Percentiles rank a stretch among this genome's conserved stretches.
phyloP scores from a whole-genome alignment of 1,140 invertebrate species.

The Schmidtea mediterranea region DNA sequence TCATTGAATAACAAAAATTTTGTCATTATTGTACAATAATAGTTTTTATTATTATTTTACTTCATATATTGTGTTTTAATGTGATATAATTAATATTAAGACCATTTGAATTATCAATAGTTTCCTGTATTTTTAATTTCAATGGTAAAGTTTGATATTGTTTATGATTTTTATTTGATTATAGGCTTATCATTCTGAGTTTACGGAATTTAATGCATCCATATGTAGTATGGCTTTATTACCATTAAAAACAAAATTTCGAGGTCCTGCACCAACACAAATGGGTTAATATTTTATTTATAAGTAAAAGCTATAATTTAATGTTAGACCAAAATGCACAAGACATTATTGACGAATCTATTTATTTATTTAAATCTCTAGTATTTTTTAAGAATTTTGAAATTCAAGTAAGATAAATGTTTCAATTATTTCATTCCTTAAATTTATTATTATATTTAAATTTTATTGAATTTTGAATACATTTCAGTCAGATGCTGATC shows the following conservation, averaged over 20 bases:
- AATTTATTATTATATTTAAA: slow-evolving; percentile 3
- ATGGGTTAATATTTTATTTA: slow-evolving; percentile 1
- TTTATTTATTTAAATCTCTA: slow-evolving; percentile 91
- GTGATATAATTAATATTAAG: too few relatives aligned
- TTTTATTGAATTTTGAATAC: neutral
- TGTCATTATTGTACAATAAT: too few relatives aligned
- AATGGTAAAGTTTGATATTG: too few relatives aligned
- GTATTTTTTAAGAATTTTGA: slow-evolving; percentile 96
- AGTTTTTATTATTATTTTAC: too few relatives aligned
- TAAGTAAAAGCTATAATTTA: neutral
- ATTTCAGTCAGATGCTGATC: slow-evolving; percentile 44
- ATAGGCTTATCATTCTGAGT: slow-evolving; percentile 1
- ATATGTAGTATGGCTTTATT: slow-evolving; percentile 63
- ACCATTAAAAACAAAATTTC: slow-evolving; percentile 51
- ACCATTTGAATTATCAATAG: too few relatives aligned
- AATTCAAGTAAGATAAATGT: slow-evolving; percentile 44
- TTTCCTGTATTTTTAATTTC: too few relatives aligned
- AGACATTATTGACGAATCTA: slow-evolving; percentile 88
- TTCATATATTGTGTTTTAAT: too few relatives aligned
- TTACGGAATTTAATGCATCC: neutral
- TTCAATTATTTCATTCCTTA: slow-evolving; percentile 6
- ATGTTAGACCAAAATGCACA: neutral
- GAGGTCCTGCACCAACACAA: slow-evolving; percentile 38
- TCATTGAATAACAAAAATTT: too few relatives aligned
- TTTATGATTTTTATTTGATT: too few relatives aligned